Evolutionary conservation across 2,888 invertebrate genomes (phyloP).

Genomic region (Heliconius cydno): DNA sequence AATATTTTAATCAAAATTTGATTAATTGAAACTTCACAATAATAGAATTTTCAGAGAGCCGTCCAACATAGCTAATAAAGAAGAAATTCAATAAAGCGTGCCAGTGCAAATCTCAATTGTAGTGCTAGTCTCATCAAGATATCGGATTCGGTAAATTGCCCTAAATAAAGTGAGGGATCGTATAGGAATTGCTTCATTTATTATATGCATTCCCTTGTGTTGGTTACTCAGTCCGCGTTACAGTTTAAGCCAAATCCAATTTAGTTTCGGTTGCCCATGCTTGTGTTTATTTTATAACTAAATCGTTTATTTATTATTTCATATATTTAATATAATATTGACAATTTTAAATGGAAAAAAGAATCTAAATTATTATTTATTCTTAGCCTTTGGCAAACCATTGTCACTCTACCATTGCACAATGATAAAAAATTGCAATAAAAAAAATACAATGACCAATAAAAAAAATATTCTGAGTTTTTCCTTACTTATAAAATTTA

Average conservation of each 20-base stretch:
- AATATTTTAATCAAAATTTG: slow-evolving; percentile 5
- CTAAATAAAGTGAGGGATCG: slow-evolving; percentile 52
- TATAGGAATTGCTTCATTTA: slow-evolving; percentile 34
- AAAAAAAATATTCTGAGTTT: neutral
- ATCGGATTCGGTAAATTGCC: slow-evolving; percentile 55
- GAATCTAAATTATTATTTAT: neutral
- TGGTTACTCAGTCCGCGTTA: neutral
- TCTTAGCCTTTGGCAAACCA: too few species aligned
- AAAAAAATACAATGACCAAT: neutral
- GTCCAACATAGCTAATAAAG: slow-evolving; percentile 20
- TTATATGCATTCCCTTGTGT: slow-evolving; percentile 23
- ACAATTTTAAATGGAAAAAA: neutral
- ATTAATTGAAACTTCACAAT: slow-evolving; percentile 2
- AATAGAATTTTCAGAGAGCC: slow-evolving; percentile 12
- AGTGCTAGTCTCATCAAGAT: slow-evolving; percentile 61
- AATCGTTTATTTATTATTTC: neutral
- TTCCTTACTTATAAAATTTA: neutral
- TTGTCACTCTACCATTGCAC: too few species aligned
- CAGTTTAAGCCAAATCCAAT: slow-evolving; percentile 26
- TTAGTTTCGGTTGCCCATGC: slow-evolving; percentile 15
- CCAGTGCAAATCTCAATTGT: slow-evolving; percentile 67
- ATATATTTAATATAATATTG: neutral
- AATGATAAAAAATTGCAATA: too few species aligned
- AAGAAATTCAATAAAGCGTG: slow-evolving; percentile 65
- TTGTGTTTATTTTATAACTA: neutral